Conservation (phyloP, 1,140 invertebrate species). For the Cyclargus thomasi region DNA sequence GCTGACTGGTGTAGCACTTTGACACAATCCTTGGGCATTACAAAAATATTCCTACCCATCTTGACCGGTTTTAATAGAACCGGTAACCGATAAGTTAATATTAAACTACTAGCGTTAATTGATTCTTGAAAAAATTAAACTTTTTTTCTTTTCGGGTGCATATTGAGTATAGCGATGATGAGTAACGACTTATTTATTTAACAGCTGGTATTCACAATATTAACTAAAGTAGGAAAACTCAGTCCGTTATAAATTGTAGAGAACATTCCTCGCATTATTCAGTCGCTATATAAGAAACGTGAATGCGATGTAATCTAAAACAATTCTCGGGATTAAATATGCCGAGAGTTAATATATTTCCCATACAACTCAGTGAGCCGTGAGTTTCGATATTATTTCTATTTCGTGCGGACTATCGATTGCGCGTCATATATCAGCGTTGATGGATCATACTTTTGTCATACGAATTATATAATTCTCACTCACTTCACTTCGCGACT, state of each 20-base stretch:
- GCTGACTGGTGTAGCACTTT: too few species aligned
- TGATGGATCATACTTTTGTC: conserved; percentile 32
- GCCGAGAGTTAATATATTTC: background rate
- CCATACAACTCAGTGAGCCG: background rate
- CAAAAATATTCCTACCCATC: too few species aligned
- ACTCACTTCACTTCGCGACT: conserved; percentile 52
- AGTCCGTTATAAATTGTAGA: too few species aligned
- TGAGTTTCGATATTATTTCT: background rate
- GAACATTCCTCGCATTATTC: too few species aligned
- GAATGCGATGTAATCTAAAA: conserved; percentile 1
- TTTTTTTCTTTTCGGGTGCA: too few species aligned
- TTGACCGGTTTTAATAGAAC: too few species aligned
- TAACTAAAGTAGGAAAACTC: too few species aligned
- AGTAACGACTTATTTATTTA: background rate
- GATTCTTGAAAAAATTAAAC: too few species aligned
- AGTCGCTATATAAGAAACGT: background rate
- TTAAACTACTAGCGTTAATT: too few species aligned
- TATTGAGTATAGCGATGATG: too few species aligned
- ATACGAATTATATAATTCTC: conserved; percentile 48
- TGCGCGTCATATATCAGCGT: conserved; percentile 15
- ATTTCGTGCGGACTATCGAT: conserved; percentile 17
- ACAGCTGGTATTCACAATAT: background rate
- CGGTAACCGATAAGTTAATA: too few species aligned
- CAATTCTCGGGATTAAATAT: background rate
- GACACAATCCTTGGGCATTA: too few species aligned